Percentiles rank a stretch among this genome's conserved stretches.
Conservation (phyloP, 2,888 invertebrate genomes). For the Idaea biselata region DNA sequence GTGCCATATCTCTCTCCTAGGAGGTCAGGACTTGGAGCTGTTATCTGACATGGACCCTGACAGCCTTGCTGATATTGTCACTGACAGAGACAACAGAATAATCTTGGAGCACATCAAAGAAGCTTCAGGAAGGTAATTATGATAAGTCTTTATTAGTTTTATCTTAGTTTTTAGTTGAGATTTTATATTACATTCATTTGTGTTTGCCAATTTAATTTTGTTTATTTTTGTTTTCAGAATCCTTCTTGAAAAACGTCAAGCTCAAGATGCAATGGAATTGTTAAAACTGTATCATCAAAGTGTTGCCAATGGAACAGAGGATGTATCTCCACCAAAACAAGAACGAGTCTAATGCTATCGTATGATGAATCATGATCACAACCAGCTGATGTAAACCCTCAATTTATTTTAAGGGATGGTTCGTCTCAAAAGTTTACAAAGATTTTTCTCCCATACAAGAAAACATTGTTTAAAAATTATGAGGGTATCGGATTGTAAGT, state of each 20-base stretch:
- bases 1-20: conserved; percentile 91
- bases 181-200: conserved; percentile 10
- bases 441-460: conserved; percentile 18
- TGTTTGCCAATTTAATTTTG: conserved; percentile 12
- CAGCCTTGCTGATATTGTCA: conserved; percentile 90
- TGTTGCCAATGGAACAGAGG: conserved; percentile 74
- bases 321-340: conserved; percentile 71
- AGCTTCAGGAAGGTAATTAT: conserved; percentile 86
- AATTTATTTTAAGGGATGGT: conserved; percentile 66
- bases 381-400: conserved; percentile 53
- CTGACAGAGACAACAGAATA: conserved; percentile 85
- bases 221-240: conserved; percentile 70
- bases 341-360: conserved; percentile 59
- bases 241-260: conserved; percentile 90
- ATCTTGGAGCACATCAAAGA: conserved; percentile 91
- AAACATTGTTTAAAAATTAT: conserved; percentile 24
- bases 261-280: conserved; percentile 92
- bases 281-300: conserved; percentile 86
- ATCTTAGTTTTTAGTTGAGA: neutral
- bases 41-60: conserved; percentile 95
- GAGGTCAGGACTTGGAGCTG: conserved; percentile 91
- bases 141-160: neutral
- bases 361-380: conserved; percentile 29
- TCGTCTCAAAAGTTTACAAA: conserved; percentile 78
- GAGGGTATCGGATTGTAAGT: conserved; percentile 28